Percentiles rank a stretch among this genome's conserved stretches.
Conservation (phyloP, 2,888 invertebrate species). For the Hofmannophila pseudospretella region DNA sequence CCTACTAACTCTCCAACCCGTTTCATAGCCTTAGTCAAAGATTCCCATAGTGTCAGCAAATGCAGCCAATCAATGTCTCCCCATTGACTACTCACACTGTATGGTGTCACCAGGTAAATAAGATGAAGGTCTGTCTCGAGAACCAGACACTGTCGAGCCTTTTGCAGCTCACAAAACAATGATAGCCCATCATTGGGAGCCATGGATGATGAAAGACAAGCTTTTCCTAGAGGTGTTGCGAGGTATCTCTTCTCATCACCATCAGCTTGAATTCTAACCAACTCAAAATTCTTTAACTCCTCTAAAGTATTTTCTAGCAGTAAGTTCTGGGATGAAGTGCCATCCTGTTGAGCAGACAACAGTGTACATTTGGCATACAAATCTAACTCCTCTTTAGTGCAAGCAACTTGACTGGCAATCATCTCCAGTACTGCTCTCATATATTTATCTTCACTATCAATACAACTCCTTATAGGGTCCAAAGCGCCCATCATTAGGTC, state of each 20-base stretch:
- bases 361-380: slow-evolving; percentile 90
- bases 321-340: slow-evolving; percentile 34
- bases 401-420: slow-evolving; percentile 91
- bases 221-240: slow-evolving; percentile 93
- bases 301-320: slow-evolving; percentile 77
- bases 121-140: slow-evolving; percentile 96
- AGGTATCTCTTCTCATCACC: slow-evolving; percentile 76
- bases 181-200: slow-evolving; percentile 95
- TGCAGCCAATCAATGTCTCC: slow-evolving; percentile 89
- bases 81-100: slow-evolving; percentile 89
- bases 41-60: slow-evolving; percentile 89
- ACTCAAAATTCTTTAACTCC: slow-evolving; percentile 88
- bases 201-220: slow-evolving; percentile 94
- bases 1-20: slow-evolving; percentile 94
- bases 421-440: slow-evolving; percentile 88
- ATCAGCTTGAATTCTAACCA: slow-evolving; percentile 81
- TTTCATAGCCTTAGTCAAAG: slow-evolving; percentile 86
- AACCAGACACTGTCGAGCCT: slow-evolving; percentile 92
- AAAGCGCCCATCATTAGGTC: slow-evolving; percentile 82
- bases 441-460: slow-evolving; percentile 83
- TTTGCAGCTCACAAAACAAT: slow-evolving; percentile 92
- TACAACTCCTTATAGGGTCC: slow-evolving; percentile 88
- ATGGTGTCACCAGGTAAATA: slow-evolving; percentile 96
- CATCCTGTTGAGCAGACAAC: slow-evolving; percentile 46
- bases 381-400: slow-evolving; percentile 83